A percentile compares a stretch with the other conserved stretches of the same genome.
Evolutionary conservation across 2,113 vertebrate species (phyloP).

Genomic region (Spea multiplicata): DNA sequence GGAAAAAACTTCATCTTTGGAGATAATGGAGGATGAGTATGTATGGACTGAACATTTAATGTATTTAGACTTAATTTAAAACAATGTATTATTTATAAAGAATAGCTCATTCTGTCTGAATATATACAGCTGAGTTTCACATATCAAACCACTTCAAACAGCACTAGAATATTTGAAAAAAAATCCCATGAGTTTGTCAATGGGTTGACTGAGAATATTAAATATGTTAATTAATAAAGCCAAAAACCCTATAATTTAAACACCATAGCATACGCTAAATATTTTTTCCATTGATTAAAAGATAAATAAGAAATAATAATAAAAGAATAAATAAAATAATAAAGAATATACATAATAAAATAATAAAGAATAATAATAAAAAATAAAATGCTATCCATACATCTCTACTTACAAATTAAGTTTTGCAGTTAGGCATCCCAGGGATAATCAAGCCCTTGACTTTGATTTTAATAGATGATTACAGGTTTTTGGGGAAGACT

Average conservation of each 20-base stretch:
- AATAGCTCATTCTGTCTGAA: slow-evolving; percentile 1
- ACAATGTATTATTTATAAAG: slow-evolving; percentile 31
- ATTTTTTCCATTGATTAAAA: no score
- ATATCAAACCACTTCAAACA: slow-evolving; percentile 11
- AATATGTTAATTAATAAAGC: background rate
- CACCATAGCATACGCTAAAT: no score
- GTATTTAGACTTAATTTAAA: slow-evolving; percentile 1
- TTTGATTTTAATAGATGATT: no score
- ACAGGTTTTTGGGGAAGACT: no score
- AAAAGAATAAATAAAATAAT: no score
- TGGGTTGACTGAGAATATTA: background rate
- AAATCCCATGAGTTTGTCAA: background rate
- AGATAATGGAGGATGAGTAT: slow-evolving; percentile 13
- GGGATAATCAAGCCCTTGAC: no score
- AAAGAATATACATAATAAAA: no score
- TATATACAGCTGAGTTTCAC: slow-evolving; percentile 9
- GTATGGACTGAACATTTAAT: background rate
- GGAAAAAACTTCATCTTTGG: slow-evolving; percentile 9
- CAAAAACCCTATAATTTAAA: slow-evolving; percentile 16
- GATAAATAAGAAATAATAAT: no score
- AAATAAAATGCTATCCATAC: no score
- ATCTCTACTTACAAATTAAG: no score
- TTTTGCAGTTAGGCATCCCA: no score
- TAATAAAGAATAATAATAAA: no score
- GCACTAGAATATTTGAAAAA: slow-evolving; percentile 6